Percentiles rank a stretch among this genome's conserved stretches.
Evolutionary conservation across 2,888 invertebrate species (phyloP).

Genomic region (Papilio elwesi): DNA sequence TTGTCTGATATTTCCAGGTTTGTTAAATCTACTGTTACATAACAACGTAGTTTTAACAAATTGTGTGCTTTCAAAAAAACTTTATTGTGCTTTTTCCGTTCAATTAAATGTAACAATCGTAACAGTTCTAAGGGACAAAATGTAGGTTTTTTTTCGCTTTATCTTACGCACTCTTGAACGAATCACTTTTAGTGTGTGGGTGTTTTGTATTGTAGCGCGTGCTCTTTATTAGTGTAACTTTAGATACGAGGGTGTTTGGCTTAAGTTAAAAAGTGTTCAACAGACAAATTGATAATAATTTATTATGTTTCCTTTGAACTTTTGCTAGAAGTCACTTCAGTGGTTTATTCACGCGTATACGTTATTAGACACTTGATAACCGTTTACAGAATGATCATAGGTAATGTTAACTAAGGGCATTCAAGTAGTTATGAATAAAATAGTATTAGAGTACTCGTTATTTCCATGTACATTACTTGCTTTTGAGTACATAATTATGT

Average conservation of each 20-base stretch:
- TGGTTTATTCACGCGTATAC: too few species aligned
- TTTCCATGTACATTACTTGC: too few species aligned
- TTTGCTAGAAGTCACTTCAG: too few species aligned
- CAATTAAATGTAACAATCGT: conserved; percentile 11
- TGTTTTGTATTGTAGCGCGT: not conserved
- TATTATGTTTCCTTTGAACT: not conserved
- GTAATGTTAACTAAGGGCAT: too few species aligned
- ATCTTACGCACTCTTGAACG: not conserved
- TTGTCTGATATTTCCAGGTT: not conserved
- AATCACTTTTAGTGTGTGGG: conserved; percentile 20
- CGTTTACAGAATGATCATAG: too few species aligned
- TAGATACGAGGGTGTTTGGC: not conserved
- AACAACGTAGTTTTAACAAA: not conserved
- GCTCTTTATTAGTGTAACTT: not conserved
- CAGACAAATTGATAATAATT: not conserved
- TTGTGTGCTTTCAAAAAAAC: not conserved
- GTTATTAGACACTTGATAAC: too few species aligned
- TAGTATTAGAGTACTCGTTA: too few species aligned
- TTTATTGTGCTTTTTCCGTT: not conserved
- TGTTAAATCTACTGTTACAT: not conserved
- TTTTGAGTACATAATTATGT: not conserved
- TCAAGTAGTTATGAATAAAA: too few species aligned
- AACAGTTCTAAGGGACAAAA: conserved; percentile 11
- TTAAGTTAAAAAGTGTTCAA: not conserved
- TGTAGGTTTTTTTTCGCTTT: conserved; percentile 17